Base-by-base conservation (phyloP, 2,888 invertebrate genomes). In the Cryptocheilus praepositus region DNA sequence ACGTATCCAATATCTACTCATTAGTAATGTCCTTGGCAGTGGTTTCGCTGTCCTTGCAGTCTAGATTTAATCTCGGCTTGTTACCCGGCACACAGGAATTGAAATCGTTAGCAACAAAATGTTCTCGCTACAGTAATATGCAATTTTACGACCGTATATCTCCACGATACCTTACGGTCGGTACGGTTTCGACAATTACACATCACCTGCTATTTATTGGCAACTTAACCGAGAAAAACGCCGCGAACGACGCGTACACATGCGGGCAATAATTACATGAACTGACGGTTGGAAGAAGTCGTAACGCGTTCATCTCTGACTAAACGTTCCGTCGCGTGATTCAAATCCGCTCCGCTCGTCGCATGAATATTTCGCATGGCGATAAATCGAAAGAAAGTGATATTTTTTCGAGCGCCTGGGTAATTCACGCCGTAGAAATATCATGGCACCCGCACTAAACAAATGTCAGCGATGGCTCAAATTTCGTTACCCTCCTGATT, bases 171-270 rank as follows among this genome's bases (percentile, higher is more conserved):
- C 63, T 70, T 70, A 73, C 36, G 36, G 36, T 78, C 77, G 71
- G 76, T 71, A 77, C 76, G 74, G 71, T 75, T 74, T 71, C 70
- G 61, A 68, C 68, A 75, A 76, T 79, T 77, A 74, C 67, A 61
- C 46, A 66, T 60, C 61, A 54, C 59, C 63, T 64, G 71, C 76
- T 81, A 81, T 81, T 81, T 77, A 81, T 81, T 69, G 80, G 60
- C 73, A 52, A 69, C 58, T 63, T 69, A 64, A 70, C 68, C 70
- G 55, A 65, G 63, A 64, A 61, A 64, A 63, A 43, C 15, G 61
- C 55, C 57, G 52, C 60, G 36, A 36, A 36, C 36, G 36, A 36
- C 54, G 19, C 22, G 54, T 56, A 46, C 58, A 45, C 53, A 61
- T 36, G 59, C 56, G 22, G 58, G 65, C 51, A 63, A 67, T 67